Evolutionary conservation across 2,113 vertebrate genomes (phyloP).

Genomic region (Hippoglossus stenolepis): DNA sequence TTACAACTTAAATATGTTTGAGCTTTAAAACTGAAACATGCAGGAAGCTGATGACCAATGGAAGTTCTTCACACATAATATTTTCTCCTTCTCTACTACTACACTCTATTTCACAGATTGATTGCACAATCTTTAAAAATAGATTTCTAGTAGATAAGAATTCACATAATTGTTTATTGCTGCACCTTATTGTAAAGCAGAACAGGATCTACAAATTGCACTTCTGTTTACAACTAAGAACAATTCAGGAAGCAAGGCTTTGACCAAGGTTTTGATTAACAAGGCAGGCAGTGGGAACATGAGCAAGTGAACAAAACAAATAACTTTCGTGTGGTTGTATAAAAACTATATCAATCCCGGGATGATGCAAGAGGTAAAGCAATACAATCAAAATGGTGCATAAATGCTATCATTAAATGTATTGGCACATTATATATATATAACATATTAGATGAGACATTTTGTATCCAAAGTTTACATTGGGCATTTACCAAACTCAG

Average conservation of each 20-base stretch:
- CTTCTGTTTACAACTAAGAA: not conserved
- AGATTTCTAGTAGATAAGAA: too few relatives aligned
- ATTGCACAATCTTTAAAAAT: too few relatives aligned
- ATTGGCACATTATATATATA: too few relatives aligned
- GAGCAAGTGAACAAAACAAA: not conserved
- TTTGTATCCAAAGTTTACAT: not conserved
- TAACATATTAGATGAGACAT: not conserved
- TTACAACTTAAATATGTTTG: constrained; percentile 1
- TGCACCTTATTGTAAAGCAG: not conserved
- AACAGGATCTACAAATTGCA: not conserved
- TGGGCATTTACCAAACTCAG: not conserved
- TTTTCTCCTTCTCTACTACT: not conserved
- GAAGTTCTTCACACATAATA: not conserved
- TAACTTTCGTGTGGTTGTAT: not conserved
- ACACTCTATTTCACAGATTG: not conserved
- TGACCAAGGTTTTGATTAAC: not conserved
- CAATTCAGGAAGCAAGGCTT: not conserved
- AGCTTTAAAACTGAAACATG: constrained; percentile 1
- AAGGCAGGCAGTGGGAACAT: not conserved
- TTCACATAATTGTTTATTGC: not conserved
- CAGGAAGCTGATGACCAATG: not conserved
- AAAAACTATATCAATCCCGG: not conserved
- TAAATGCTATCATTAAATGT: too few relatives aligned
- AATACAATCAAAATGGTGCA: not conserved
- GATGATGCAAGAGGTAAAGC: not conserved